These are phyloP conservation scores for Contarinia nasturtii DNA, from an alignment of 1,140 invertebrate species.

Conservation along the genomic window DNA sequence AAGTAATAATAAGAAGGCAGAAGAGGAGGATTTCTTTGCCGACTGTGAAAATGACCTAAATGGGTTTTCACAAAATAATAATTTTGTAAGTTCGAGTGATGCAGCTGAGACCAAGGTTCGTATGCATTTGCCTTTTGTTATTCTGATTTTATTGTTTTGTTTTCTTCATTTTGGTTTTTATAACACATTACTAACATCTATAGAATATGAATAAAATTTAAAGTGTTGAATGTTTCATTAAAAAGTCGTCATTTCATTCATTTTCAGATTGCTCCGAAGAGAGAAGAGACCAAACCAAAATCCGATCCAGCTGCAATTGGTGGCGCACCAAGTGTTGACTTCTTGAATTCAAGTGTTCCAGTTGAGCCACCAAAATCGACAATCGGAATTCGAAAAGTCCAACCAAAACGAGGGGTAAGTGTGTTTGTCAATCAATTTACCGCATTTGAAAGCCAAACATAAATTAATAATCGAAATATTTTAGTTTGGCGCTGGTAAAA, in stretches of 20 bases:
- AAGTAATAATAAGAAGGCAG: slow-evolving; percentile 25
- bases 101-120: neutral
- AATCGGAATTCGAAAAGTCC: slow-evolving; percentile 46
- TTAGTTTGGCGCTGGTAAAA: slow-evolving; percentile 60
- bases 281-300: slow-evolving; percentile 9
- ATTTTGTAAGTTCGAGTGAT: no score
- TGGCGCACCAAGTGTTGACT: slow-evolving; percentile 24
- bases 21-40: slow-evolving; percentile 69
- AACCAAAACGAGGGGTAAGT: slow-evolving; percentile 43
- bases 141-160: neutral
- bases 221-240: no score
- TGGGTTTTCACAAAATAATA: slow-evolving; percentile 12
- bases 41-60: slow-evolving; percentile 35
- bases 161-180: no score
- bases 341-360: slow-evolving; percentile 13
- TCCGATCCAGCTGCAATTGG: neutral
- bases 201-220: no score
- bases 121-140: neutral
- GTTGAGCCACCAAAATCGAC: slow-evolving; percentile 40
- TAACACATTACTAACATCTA: no score
- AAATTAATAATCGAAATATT: slow-evolving; percentile 3
- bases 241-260: no score
- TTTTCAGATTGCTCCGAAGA: slow-evolving; percentile 5
- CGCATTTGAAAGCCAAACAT: neutral
- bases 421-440: neutral